Conservation (phyloP, 2,797 vertebrate species). For the Rhinophrynus dorsalis region DNA sequence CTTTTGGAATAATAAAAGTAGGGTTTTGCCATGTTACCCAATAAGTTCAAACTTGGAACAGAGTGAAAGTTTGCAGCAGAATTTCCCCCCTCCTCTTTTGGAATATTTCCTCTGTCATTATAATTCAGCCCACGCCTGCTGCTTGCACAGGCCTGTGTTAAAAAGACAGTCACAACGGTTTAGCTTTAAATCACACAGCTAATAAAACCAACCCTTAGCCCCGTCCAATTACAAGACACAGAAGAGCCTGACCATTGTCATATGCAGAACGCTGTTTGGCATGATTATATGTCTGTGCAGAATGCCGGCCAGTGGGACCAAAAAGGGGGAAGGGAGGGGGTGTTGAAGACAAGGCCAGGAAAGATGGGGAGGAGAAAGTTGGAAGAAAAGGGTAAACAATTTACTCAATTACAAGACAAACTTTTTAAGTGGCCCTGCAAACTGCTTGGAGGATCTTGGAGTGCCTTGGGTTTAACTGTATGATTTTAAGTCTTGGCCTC, state of each 20-base stretch:
- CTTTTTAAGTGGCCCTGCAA: conserved; percentile 66
- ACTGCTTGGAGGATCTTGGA: conserved; percentile 58
- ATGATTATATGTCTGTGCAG: conserved; percentile 43
- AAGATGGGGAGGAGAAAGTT: conserved; percentile 46
- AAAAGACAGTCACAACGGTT: conserved; percentile 41
- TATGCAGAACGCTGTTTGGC: conserved; percentile 44
- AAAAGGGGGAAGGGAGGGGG: conserved; percentile 29
- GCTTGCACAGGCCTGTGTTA: conserved; percentile 39
- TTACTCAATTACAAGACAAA: conserved; percentile 79
- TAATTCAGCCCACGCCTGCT: conserved; percentile 32
- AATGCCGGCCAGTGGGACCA: conserved; percentile 37
- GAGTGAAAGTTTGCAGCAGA: not conserved
- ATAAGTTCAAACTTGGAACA: too few relatives aligned
- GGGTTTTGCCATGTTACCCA: too few relatives aligned
- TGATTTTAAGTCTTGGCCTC: conserved; percentile 39
- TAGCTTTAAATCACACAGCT: conserved; percentile 49
- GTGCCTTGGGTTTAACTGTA: conserved; percentile 62
- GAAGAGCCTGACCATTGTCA: conserved; percentile 46
- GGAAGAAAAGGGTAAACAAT: conserved; percentile 67
- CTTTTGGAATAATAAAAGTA: too few relatives aligned
- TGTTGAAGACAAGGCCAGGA: conserved; percentile 37
- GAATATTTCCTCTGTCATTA: conserved; percentile 25
- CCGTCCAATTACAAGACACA: conserved; percentile 43
- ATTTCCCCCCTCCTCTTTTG: conserved; percentile 13
- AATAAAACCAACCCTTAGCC: conserved; percentile 46